These are phyloP conservation scores for Dreissena rostriformis DNA, from an alignment of 1,140 invertebrate species.

Conservation along the genomic window DNA sequence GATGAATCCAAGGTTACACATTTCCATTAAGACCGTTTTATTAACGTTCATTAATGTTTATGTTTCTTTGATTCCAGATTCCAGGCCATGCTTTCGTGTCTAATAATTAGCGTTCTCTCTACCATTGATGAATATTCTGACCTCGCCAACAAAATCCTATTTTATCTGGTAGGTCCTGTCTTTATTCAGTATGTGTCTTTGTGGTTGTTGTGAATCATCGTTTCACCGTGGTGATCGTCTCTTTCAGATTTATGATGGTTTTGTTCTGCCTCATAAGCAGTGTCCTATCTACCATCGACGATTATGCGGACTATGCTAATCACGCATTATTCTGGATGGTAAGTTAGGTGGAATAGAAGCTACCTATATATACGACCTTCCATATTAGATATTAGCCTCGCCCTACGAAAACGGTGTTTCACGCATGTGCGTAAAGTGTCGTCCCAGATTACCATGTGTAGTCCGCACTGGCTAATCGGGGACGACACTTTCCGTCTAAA, in stretches of 20 bases:
- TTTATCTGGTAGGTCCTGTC: conserved; percentile 38
- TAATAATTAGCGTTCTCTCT: conserved; percentile 55
- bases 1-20: too few relatives aligned
- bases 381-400: too few relatives aligned
- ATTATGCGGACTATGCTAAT: conserved; percentile 79
- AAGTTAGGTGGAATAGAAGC: conserved; percentile 47
- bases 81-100: conserved; percentile 53
- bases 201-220: conserved; percentile 6
- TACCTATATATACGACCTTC: too few relatives aligned
- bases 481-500: too few relatives aligned
- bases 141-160: conserved; percentile 39
- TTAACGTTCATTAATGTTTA: not conserved
- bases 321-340: conserved; percentile 82
- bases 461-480: too few relatives aligned
- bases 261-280: conserved; percentile 83
- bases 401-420: too few relatives aligned
- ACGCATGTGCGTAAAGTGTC: too few relatives aligned
- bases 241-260: conserved; percentile 82
- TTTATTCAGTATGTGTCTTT: not conserved
- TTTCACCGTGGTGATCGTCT: conserved; percentile 36
- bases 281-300: conserved; percentile 83
- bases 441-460: too few relatives aligned
- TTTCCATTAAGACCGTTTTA: too few relatives aligned
- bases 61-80: conserved; percentile 45
- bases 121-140: conserved; percentile 44